phyloP scores from a whole-genome alignment of 2,797 vertebrate genomes.

The Spondyliosoma cantharus region DNA sequence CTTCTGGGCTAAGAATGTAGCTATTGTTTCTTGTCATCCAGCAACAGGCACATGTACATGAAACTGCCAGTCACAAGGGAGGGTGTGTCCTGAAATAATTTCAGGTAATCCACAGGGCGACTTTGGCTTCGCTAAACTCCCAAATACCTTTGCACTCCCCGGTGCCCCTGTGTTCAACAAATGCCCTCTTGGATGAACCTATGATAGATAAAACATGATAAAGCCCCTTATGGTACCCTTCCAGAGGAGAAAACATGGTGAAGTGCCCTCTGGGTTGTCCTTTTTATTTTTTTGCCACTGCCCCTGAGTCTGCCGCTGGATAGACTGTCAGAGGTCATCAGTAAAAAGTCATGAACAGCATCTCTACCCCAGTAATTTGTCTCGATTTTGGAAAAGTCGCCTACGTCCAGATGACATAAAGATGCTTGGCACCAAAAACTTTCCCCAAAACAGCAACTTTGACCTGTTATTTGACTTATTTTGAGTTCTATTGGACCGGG shows the following conservation, averaged over 20 bases:
- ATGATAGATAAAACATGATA: too few relatives aligned
- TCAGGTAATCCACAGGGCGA: background rate
- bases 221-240: too few relatives aligned
- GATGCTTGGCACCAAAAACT: constrained; percentile 21
- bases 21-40: background rate
- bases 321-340: constrained; percentile 13
- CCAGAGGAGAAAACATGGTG: too few relatives aligned
- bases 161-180: too few relatives aligned
- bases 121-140: background rate
- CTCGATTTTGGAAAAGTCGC: constrained; percentile 36
- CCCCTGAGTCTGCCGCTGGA: too few relatives aligned
- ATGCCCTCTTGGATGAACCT: too few relatives aligned
- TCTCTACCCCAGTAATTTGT: background rate
- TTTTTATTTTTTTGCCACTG: too few relatives aligned
- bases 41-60: background rate
- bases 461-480: background rate
- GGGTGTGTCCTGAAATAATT: background rate
- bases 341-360: background rate
- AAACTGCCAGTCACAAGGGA: too few relatives aligned
- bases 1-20: background rate
- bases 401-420: constrained; percentile 30
- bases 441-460: constrained; percentile 14
- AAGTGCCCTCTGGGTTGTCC: too few relatives aligned
- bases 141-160: background rate
- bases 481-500: background rate